Base-by-base conservation (phyloP, 2,888 invertebrate species). In the Drosophila mercatorum region DNA sequence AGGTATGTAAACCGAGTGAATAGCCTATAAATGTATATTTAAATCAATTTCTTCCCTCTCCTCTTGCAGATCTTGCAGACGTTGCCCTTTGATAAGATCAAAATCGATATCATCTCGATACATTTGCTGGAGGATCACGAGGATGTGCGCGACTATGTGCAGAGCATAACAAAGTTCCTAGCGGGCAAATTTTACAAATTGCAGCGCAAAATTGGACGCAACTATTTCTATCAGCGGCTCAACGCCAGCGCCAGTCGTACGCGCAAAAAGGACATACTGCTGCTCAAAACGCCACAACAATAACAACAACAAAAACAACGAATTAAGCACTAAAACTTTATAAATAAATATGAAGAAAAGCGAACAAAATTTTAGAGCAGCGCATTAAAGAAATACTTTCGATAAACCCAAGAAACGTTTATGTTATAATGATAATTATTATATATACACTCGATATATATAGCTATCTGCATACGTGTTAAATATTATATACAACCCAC, bases 91-190 rank as follows among this genome's bases (percentile, higher is more conserved):
- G 89, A 92, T 68, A 92, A 91, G 86, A 89, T 93, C 60, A 90
- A 91, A 80, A 93, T 93, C 78, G 91, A 91, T 73, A 87, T 93
- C 58, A 93, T 93, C 85, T 92, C 93, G 73, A 92, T 93, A 83
- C 93, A 93, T 83, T 83, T 93, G 84, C 86, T 91, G 76, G 92
- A 92, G 71, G 90, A 91, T 81, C 90, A 92, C 65, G 92, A 92
- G 68, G 82, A 85, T 72, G 84, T 91, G 65, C 89, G 86, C 66
- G 81, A 86, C 72, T 92, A 93, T 73, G 87, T 92, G 81, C 90
- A 92, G 87, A 90, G 90, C 71, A 90, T 93, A 72, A 92, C 92
- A 80, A 91, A 91, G 88, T 93, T 93, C 89, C 91, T 93, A 87
- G 87, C 89, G 80, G 90, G 90, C 78, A 93, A 93, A 85, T 92